phyloP scores from a whole-genome alignment of 2,797 vertebrate genomes.

The Acipenser transmontanus region DNA sequence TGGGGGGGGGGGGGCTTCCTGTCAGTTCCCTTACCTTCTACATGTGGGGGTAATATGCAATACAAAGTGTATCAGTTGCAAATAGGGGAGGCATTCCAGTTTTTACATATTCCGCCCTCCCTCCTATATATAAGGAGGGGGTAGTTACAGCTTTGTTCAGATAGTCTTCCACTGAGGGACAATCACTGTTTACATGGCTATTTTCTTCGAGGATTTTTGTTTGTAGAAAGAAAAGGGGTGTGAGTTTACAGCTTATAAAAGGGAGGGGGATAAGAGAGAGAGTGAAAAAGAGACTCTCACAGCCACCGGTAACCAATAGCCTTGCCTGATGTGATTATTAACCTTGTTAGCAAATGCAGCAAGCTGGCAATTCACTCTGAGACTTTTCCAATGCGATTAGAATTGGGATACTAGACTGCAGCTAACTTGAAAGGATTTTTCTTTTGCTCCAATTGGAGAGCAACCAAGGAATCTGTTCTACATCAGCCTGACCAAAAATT shows the following conservation, averaged over 20 bases:
- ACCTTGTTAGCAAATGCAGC: slow-evolving; percentile 34
- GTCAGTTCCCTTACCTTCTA: slow-evolving; percentile 62
- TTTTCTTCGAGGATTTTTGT: slow-evolving; percentile 49
- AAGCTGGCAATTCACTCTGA: slow-evolving; percentile 23
- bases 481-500: slow-evolving; percentile 13
- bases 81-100: slow-evolving; percentile 31
- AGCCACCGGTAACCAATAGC: slow-evolving; percentile 11
- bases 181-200: slow-evolving; percentile 38
- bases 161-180: slow-evolving; percentile 22
- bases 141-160: background rate
- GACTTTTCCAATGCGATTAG: background rate
- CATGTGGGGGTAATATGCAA: slow-evolving; percentile 82
- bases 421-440: slow-evolving; percentile 9
- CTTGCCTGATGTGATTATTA: slow-evolving; percentile 49
- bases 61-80: slow-evolving; percentile 63
- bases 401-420: too few species aligned
- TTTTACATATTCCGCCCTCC: slow-evolving; percentile 39
- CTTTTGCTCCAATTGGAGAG: slow-evolving; percentile 13
- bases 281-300: slow-evolving; percentile 33
- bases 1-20: slow-evolving; percentile 54
- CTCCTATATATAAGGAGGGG: slow-evolving; percentile 46
- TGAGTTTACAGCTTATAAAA: slow-evolving; percentile 24
- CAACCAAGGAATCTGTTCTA: background rate
- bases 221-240: slow-evolving; percentile 57
- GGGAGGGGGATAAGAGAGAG: slow-evolving; percentile 14